Percentiles rank a stretch among this genome's conserved stretches.
These are phyloP conservation scores for Trematocara macrostoma DNA, from an alignment of 2,113 vertebrate species.

Conservation along the genomic window DNA sequence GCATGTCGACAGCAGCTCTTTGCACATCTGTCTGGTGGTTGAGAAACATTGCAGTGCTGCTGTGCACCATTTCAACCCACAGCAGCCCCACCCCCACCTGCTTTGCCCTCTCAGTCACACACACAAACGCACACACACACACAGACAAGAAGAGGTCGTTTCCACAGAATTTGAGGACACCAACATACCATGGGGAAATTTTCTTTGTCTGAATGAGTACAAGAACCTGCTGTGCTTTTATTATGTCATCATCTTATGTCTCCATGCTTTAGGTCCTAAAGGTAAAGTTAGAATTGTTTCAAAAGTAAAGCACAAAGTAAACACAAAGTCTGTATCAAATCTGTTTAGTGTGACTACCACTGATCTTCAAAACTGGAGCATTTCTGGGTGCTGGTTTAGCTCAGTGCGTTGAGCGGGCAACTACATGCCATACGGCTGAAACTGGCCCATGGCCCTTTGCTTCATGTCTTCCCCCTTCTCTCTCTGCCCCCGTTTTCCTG, in stretches of 20 bases:
- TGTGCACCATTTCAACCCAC: conserved; percentile 40
- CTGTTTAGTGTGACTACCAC: not conserved
- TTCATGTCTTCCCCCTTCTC: not conserved
- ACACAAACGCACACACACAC: not conserved
- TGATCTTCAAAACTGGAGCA: not conserved
- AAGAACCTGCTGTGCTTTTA: conserved; percentile 33
- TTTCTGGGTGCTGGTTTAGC: not conserved
- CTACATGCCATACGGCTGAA: not conserved
- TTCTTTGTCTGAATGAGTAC: conserved; percentile 56
- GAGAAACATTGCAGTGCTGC: conserved; percentile 21
- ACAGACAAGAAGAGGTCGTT: conserved; percentile 34
- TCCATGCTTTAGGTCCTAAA: not conserved
- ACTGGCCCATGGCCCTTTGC: not conserved
- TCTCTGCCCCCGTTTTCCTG: not conserved
- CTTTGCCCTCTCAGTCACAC: conserved; percentile 4
- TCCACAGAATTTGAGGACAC: conserved; percentile 42
- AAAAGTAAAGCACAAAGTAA: not conserved
- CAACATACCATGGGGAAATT: conserved; percentile 47
- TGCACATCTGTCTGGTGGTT: conserved; percentile 55
- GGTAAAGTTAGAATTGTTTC: not conserved
- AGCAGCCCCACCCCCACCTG: conserved; percentile 48
- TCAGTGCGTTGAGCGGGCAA: not conserved
- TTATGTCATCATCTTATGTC: not conserved
- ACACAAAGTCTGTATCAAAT: not conserved
- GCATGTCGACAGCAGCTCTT: conserved; percentile 45